Evolutionary conservation across 2,888 invertebrate species (phyloP).

Genomic region (Agrotis exclamationis): DNA sequence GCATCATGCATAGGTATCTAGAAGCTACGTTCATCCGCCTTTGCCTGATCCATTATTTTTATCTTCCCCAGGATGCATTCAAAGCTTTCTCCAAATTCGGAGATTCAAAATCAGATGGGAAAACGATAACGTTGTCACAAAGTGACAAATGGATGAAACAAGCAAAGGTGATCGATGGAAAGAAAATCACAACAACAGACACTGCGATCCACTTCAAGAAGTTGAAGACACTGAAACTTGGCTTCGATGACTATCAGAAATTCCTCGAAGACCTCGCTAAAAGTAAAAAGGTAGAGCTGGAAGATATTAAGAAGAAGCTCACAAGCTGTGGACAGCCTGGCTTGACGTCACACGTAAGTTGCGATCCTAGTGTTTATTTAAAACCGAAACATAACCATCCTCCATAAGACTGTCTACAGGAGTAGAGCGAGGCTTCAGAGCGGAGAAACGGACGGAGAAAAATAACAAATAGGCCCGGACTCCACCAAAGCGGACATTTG

Average conservation of each 20-base stretch:
- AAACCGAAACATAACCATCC: background rate
- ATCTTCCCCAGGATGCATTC: slow-evolving; percentile 93
- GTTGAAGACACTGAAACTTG: slow-evolving; percentile 95
- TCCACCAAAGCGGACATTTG: no score
- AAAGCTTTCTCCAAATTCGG: slow-evolving; percentile 97
- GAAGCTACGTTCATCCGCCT: no score
- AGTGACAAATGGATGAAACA: slow-evolving; percentile 99
- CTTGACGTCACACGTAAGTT: slow-evolving; percentile 83
- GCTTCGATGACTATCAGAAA: slow-evolving; percentile 95
- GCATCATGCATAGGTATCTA: background rate
- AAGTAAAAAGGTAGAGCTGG: slow-evolving; percentile 95
- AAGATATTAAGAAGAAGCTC: slow-evolving; percentile 95
- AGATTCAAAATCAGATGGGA: slow-evolving; percentile 96
- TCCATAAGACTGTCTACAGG: background rate
- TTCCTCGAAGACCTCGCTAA: slow-evolving; percentile 97
- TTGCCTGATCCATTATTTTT: slow-evolving; percentile 1
- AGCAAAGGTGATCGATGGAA: slow-evolving; percentile 95
- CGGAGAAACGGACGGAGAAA: no score
- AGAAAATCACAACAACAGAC: slow-evolving; percentile 97
- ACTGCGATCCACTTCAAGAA: slow-evolving; percentile 97
- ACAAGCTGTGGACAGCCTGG: slow-evolving; percentile 96
- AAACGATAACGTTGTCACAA: slow-evolving; percentile 96
- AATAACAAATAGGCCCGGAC: no score
- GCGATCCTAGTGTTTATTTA: background rate
- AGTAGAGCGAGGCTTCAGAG: no score